Percentiles rank a stretch among this genome's conserved stretches.
Conservation (phyloP, 2,888 invertebrate genomes). For the Lepidochrysops patricia region DNA sequence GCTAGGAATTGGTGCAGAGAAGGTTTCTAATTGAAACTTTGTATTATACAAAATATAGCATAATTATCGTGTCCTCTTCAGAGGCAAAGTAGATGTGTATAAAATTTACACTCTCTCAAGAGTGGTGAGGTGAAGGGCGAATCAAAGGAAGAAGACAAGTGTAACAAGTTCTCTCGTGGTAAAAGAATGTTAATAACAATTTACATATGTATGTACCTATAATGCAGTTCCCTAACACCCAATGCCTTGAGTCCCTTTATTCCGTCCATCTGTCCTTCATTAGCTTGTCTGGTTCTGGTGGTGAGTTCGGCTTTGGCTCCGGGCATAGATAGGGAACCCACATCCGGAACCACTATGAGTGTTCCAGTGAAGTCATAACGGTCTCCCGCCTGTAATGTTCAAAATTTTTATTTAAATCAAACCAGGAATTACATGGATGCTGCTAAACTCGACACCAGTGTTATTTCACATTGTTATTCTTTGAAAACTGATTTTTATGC, state of each 20-base stretch:
- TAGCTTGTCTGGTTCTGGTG: constrained; percentile 81
- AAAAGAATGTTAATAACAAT: neutral
- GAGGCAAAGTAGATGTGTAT: no score
- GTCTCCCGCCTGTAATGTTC: constrained; percentile 75
- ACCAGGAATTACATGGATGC: neutral
- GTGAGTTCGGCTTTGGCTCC: constrained; percentile 90
- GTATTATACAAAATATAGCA: no score
- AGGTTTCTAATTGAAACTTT: no score
- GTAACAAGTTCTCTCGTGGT: no score
- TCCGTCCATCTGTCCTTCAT: constrained; percentile 86
- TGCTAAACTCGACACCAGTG: no score
- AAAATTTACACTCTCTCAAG: no score
- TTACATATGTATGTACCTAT: constrained; percentile 51
- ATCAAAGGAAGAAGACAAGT: no score
- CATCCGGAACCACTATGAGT: constrained; percentile 97
- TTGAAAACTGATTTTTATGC: no score
- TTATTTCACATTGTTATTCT: no score
- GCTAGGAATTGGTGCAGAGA: no score
- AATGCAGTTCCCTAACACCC: constrained; percentile 66
- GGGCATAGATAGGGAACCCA: constrained; percentile 88
- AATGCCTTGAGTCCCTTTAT: constrained; percentile 87
- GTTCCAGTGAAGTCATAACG: constrained; percentile 96
- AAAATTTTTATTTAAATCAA: neutral
- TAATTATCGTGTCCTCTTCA: no score
- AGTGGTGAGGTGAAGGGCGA: no score